Evolutionary conservation across 2,113 vertebrate species (phyloP).

Genomic region (Atlantisia rogersi): DNA sequence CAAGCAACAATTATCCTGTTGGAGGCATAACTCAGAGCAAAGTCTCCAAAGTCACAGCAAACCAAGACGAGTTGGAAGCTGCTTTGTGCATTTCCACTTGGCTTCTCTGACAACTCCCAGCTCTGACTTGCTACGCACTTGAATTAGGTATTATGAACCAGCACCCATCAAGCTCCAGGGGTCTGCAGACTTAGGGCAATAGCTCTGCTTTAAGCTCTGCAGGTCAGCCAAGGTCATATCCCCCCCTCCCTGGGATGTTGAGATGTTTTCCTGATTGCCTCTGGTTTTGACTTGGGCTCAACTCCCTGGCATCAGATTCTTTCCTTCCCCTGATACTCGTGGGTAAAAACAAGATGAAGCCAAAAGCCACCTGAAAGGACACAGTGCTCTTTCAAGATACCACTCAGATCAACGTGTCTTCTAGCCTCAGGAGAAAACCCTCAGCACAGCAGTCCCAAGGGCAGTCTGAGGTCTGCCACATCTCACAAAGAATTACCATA

Average conservation of each 20-base stretch:
- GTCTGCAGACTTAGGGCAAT: neutral
- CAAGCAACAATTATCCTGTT: neutral
- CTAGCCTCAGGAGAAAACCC: neutral
- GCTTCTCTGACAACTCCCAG: neutral
- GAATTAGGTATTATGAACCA: neutral
- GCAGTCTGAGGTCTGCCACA: neutral
- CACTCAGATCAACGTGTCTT: neutral
- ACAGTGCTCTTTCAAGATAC: neutral
- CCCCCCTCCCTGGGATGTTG: neutral
- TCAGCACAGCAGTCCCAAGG: neutral
- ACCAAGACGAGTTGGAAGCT: rapidly evolving
- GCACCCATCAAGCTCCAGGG: neutral
- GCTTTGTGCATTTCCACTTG: neutral
- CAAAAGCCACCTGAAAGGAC: neutral
- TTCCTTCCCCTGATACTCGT: neutral
- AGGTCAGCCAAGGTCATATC: neutral
- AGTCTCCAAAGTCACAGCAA: neutral
- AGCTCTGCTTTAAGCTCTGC: neutral
- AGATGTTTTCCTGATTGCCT: neutral
- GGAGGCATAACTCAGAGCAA: neutral
- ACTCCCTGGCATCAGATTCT: neutral
- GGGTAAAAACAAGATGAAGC: neutral
- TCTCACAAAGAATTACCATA: neutral
- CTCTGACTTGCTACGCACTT: neutral
- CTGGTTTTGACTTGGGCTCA: neutral